Evolutionary conservation across 2,797 vertebrate genomes (phyloP).

Genomic region (Pangasius larnaudii): DNA sequence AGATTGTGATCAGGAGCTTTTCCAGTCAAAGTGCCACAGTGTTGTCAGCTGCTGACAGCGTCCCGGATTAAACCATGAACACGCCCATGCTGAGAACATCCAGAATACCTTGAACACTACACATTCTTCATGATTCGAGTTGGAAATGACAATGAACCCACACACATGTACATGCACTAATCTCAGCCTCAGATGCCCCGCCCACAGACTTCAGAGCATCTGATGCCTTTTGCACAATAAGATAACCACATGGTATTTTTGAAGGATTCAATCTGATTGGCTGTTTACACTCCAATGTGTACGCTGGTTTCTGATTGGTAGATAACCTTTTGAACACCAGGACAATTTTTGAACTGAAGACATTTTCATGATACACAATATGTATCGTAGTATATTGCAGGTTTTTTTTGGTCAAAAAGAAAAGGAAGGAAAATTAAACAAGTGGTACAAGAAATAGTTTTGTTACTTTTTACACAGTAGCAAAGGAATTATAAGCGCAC

Average conservation of each 20-base stretch:
- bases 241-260: neutral
- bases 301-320: neutral
- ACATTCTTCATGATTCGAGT: conserved; percentile 3
- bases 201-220: neutral
- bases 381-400: too few relatives aligned
- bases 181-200: neutral
- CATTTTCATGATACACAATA: neutral
- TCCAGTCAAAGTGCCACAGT: conserved; percentile 20
- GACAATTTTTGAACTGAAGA: neutral
- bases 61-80: neutral
- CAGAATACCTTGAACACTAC: neutral
- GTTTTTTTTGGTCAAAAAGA: too few relatives aligned
- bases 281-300: neutral
- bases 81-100: conserved; percentile 6
- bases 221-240: neutral
- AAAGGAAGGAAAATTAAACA: too few relatives aligned
- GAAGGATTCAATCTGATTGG: neutral
- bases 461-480: neutral
- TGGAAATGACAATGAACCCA: neutral
- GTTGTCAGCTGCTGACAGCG: neutral
- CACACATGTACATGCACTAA: neutral
- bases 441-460: neutral
- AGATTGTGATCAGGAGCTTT: conserved; percentile 16
- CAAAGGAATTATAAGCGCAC: neutral
- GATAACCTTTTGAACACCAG: neutral